A percentile compares a stretch with the other conserved stretches of the same genome.
Conservation (phyloP, 2,113 vertebrate genomes). For the Cavia porcellus region DNA sequence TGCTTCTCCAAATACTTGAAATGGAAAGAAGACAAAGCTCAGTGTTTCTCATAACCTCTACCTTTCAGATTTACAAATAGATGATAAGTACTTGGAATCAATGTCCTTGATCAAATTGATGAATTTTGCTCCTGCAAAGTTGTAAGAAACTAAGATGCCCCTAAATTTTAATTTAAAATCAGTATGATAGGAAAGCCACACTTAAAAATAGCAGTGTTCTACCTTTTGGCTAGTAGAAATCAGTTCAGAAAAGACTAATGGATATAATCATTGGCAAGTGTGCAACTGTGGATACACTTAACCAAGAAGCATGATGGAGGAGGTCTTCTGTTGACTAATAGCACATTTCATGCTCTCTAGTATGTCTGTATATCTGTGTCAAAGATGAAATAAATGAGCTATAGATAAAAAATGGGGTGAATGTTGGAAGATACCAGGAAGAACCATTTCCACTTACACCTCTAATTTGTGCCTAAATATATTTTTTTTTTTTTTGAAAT, state of each 20-base stretch:
- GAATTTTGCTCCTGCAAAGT: background rate
- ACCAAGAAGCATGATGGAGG: background rate
- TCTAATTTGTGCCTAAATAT: slow-evolving; percentile 36
- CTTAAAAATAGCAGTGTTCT: background rate
- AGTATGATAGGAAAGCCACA: background rate
- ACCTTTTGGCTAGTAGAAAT: background rate
- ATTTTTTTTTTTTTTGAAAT: slow-evolving; percentile 15
- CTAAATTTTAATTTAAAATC: slow-evolving; percentile 9
- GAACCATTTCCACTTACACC: background rate
- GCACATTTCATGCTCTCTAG: background rate
- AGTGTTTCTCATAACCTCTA: background rate
- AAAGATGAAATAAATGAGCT: slow-evolving; percentile 28
- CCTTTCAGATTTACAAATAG: background rate
- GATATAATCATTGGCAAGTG: background rate
- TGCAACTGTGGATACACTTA: background rate
- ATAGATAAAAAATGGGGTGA: background rate
- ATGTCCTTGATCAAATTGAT: slow-evolving; percentile 41
- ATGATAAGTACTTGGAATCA: background rate
- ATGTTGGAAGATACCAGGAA: background rate
- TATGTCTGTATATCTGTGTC: background rate
- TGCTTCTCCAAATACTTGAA: slow-evolving; percentile 23
- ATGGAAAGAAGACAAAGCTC: background rate
- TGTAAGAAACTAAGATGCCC: background rate
- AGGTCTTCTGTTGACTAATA: background rate
- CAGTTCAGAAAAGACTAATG: background rate